Evolutionary conservation across 2,888 invertebrate genomes (phyloP), one percentile per base, ranked within the genome.

Genomic region (Chrysolina oricalcia): DNA sequence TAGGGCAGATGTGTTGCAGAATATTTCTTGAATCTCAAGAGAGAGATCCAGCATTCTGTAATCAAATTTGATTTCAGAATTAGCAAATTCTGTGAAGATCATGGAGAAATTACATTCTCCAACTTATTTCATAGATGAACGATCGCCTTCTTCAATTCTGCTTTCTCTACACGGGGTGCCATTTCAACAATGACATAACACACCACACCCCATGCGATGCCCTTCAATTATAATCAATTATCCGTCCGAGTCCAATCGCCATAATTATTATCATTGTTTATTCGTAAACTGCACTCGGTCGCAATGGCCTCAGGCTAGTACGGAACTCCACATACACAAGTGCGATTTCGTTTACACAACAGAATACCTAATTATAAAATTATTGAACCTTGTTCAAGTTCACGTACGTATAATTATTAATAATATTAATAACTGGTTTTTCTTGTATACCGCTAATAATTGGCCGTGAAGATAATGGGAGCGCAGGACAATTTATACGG

Each of bases 371-470:
- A 82, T 82, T 81, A 80, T 78, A 73, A 81, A 84, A 82, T 79
- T 83, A 82, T 81, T 82, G 83, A 83, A 82, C 84, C 80, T 82
- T 74, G 82, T 79, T 81, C 84, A 84, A 84, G 84, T 84, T 84
- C 83, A 84, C 77, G 66, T 50, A 68, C 64, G 65, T 48, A 74
- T 66, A 62, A 78, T 83, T 81, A 83, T 83, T 83, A 81, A 79
- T 81, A 82, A 80, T 80, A 79, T 82, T 80, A 81, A 78, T 78
- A 83, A 84, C 83, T 81, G 83, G 83, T 84, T 83, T 83, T 82
- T 82, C 82, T 83, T 77, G 81, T 80, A n/a, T n/a, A 76, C 63
- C 23, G 76, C 62, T 75, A 62, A 75, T 76, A 75, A 80, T 78
- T 74, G 80, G 72, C 78, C 73, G 73, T 76, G 73, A 76, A 65